phyloP scores from a whole-genome alignment of 1,140 invertebrate species.

The Scaptomyza montana region DNA sequence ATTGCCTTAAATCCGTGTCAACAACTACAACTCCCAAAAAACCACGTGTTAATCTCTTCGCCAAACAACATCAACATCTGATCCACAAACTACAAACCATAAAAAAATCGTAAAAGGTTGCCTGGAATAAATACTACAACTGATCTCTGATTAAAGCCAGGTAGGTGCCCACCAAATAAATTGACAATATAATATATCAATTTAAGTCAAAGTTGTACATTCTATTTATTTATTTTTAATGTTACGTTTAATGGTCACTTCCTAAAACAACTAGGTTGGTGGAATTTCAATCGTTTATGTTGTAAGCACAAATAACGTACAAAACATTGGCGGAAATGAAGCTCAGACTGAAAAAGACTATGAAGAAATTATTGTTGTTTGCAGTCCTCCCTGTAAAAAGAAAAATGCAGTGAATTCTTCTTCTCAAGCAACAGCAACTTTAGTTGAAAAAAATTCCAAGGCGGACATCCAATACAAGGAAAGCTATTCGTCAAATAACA shows the following conservation, averaged over 20 bases:
- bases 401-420: neutral
- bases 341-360: slow-evolving; percentile 30
- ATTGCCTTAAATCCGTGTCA: slow-evolving; percentile 70
- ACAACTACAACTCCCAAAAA: slow-evolving; percentile 74
- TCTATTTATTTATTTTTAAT: slow-evolving; percentile 1
- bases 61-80: slow-evolving; percentile 52
- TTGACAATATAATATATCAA: slow-evolving; percentile 5
- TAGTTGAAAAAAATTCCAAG: neutral
- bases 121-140: slow-evolving; percentile 84
- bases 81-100: slow-evolving; percentile 53
- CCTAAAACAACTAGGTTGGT: slow-evolving; percentile 59
- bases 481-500: slow-evolving; percentile 9
- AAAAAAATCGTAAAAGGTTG: slow-evolving; percentile 78
- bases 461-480: slow-evolving; percentile 13
- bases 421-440: neutral
- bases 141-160: slow-evolving; percentile 83
- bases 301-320: slow-evolving; percentile 37
- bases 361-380: slow-evolving; percentile 68
- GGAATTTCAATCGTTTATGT: slow-evolving; percentile 42
- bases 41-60: slow-evolving; percentile 83
- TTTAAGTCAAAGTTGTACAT: slow-evolving; percentile 1
- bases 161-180: slow-evolving; percentile 60
- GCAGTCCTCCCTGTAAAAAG: slow-evolving; percentile 51
- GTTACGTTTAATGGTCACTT: slow-evolving; percentile 8
- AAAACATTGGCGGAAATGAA: slow-evolving; percentile 15